phyloP scores from a whole-genome alignment of 2,888 invertebrate genomes.

The Drepana falcataria region DNA sequence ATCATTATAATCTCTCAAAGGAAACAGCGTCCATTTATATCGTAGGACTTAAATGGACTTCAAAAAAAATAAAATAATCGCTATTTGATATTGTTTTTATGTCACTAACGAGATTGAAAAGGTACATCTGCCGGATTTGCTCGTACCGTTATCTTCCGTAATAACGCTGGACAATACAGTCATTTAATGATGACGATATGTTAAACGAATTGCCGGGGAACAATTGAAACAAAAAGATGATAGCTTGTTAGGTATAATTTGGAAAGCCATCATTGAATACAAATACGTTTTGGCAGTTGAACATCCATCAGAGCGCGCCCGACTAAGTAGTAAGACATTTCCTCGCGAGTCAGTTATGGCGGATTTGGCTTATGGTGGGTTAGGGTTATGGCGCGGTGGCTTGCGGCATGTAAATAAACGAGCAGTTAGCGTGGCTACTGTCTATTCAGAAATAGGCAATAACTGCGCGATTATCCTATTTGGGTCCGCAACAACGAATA shows the following conservation, averaged over 20 bases:
- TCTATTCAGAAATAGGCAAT: constrained; percentile 68
- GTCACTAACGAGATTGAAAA: neutral
- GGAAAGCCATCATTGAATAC: constrained; percentile 13
- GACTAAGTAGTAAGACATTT: constrained; percentile 45
- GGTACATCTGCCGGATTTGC: neutral
- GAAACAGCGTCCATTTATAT: neutral
- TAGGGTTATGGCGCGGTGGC: too few relatives aligned
- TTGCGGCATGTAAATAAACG: constrained; percentile 68
- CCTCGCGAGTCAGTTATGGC: constrained; percentile 55
- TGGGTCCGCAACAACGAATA: constrained; percentile 55
- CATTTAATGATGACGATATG: neutral
- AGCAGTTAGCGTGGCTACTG: constrained; percentile 70
- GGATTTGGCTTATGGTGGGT: constrained; percentile 20
- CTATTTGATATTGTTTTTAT: neutral
- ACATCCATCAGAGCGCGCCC: constrained; percentile 39
- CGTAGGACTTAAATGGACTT: too few relatives aligned
- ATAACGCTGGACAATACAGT: neutral
- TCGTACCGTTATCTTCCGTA: neutral
- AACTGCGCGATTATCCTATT: constrained; percentile 72
- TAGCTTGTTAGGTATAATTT: constrained; percentile 12
- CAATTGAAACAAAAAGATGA: neutral
- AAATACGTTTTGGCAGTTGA: constrained; percentile 9
- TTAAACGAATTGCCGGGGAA: neutral
- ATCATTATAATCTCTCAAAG: too few relatives aligned
- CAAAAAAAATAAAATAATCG: neutral